Evolutionary conservation across 2,797 vertebrate species (phyloP), one percentile per base, ranked within the genome.

Genomic region (Cyprinella venusta): DNA sequence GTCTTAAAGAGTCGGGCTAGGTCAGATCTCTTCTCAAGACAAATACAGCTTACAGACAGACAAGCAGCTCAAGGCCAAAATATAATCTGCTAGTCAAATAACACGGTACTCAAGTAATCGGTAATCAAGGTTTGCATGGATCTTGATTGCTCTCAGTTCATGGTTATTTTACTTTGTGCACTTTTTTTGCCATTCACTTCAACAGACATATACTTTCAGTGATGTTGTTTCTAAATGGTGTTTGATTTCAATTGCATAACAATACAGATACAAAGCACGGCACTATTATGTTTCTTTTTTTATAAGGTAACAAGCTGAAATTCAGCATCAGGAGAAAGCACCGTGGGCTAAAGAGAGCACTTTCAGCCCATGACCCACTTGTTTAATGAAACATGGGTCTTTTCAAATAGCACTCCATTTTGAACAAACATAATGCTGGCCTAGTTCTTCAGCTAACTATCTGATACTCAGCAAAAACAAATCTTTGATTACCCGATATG

Each of bases 321-420:
- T 56, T 54, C 79, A 63, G 45, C 33, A 81, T 80, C 40, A 26
- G 40, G 64, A 83, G 63, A 80, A 80, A 63, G 56, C 33, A 74
- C 50, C 10, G 16, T 79, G 16, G 50, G 69, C 48, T 52, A 84
- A 75, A 81, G 65, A 68, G 72, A 80, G 79, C 65, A 45, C 72
- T 80, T 74, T 76, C 38, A 86, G 64, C 40, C 64, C 52, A 33
- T 84, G 82, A 63, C 79, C 68, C 68, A 82, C 26, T 87, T 82
- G 67, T 82, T 87, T 82, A 82, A 84, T 87, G 86, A 87, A 82
- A 79, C 63, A 77, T 84, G 69, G 40, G 26, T 75, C 69, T 79
- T 79, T 75, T 70, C 75, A 82, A 24, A 69, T 33, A 54, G 74
- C 67, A 42, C 78, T 84, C 59, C 77, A 70, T 76, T 86, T 72